phyloP scores from a whole-genome alignment of 2,797 vertebrate species.

The Toxotes lorentzi region DNA sequence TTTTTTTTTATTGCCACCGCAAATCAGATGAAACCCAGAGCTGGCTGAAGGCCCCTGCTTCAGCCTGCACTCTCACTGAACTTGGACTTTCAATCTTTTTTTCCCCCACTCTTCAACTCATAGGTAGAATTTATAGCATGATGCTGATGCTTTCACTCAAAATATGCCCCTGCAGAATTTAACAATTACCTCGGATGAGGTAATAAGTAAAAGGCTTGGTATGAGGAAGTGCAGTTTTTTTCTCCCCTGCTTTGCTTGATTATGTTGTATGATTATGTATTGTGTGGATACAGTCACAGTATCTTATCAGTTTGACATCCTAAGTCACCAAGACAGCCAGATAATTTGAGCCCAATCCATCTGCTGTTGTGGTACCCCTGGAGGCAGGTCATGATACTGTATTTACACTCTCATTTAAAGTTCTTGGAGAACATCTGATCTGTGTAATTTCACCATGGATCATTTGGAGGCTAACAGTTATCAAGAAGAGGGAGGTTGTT shows the following conservation, averaged over 20 bases:
- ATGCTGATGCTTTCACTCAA: slow-evolving; percentile 92
- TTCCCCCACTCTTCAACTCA: slow-evolving; percentile 74
- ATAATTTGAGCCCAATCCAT: slow-evolving; percentile 74
- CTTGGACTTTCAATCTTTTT: slow-evolving; percentile 87
- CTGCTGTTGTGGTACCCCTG: slow-evolving; percentile 66
- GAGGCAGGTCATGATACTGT: slow-evolving; percentile 67
- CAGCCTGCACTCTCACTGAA: slow-evolving; percentile 97
- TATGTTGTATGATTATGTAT: slow-evolving; percentile 64
- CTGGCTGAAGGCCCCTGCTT: slow-evolving; percentile 86
- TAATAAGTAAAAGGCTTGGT: slow-evolving; percentile 79
- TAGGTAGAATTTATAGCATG: slow-evolving; percentile 94
- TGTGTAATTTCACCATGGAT: slow-evolving; percentile 68
- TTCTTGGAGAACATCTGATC: slow-evolving; percentile 70
- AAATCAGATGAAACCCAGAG: slow-evolving; percentile 97
- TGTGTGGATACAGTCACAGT: slow-evolving; percentile 69
- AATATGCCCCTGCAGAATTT: slow-evolving; percentile 91
- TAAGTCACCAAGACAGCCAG: slow-evolving; percentile 73
- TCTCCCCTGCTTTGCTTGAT: slow-evolving; percentile 56
- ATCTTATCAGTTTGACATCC: slow-evolving; percentile 82
- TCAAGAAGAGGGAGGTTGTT: slow-evolving; percentile 63
- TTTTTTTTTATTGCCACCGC: slow-evolving; percentile 93
- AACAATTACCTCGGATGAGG: slow-evolving; percentile 90
- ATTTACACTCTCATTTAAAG: slow-evolving; percentile 64
- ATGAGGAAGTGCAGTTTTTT: slow-evolving; percentile 72
- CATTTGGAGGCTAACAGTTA: slow-evolving; percentile 68